Evolutionary conservation across 1,140 invertebrate genomes (phyloP), one percentile per base, ranked within the genome.

Genomic region (Cotesia vestalis): DNA sequence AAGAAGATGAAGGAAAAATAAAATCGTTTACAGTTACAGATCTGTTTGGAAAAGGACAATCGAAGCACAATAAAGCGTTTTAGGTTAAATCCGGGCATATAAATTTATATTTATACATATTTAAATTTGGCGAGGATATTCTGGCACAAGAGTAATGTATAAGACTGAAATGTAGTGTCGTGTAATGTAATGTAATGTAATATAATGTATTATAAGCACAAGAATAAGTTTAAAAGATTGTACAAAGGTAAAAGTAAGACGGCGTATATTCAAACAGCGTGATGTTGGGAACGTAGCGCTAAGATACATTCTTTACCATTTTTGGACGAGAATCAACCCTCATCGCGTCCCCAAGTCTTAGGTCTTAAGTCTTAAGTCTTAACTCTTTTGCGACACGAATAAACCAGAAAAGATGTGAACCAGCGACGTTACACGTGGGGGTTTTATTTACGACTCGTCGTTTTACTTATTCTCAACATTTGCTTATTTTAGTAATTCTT

Each of bases 231-330:
- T 46, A 46, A 46, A 46, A 46, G 6, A 46, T 46, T 46, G 6
- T 46, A 5, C 11, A 46, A 46, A 55, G 12, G 53, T 27, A 20
- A 55, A 27, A 17, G 57, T 14, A 51, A 66, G 63, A 66, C 8
- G 8, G 20, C 60, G 60, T 60, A 66, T 70, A 71, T 71, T 67
- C 27, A 55, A 53, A 55, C 77, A 78, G 63, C 17, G 12, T 34
- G 71, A 61, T 77, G 70, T 73, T 78, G 80, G 78, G 81, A 77
- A 78, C 71, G 34, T 63, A n/a, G 17, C 4, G 34, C 46, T 46
- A 38, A 36, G 46, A 34, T 61, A 76, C 82, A 84, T 85, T 85
- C 83, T 79, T 84, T 71, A 73, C 83, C 83, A 81, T 84, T 83
- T 85, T 84, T 73, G 83, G 82, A 51, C 72, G 75, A 72, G 70